Conservation (phyloP, 2,113 vertebrate species). For the Sander lucioperca region DNA sequence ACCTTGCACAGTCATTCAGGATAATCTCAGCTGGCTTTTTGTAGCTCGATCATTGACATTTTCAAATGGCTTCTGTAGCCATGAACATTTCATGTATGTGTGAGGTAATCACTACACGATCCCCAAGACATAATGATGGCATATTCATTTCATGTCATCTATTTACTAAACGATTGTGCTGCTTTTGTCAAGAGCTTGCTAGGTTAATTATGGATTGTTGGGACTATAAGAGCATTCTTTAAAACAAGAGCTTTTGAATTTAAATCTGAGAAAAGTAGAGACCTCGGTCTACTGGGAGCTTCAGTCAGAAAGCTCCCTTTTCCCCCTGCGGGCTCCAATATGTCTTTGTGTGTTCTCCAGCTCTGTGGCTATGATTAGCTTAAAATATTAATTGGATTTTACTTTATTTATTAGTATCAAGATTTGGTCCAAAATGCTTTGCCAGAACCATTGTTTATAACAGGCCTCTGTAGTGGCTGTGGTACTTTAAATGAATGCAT, state of each 20-base stretch:
- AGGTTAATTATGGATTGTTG: slow-evolving; percentile 69
- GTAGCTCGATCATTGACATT: slow-evolving; percentile 56
- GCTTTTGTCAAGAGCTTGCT: slow-evolving; percentile 64
- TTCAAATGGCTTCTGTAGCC: slow-evolving; percentile 49
- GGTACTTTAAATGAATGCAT: slow-evolving; percentile 43
- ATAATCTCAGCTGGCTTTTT: slow-evolving; percentile 29
- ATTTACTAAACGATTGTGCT: slow-evolving; percentile 53
- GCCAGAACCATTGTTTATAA: slow-evolving; percentile 55
- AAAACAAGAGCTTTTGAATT: slow-evolving; percentile 76
- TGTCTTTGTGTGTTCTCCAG: slow-evolving; percentile 81
- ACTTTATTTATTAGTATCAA: slow-evolving; percentile 81
- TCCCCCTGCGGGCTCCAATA: slow-evolving; percentile 77
- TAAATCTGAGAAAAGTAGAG: slow-evolving; percentile 72
- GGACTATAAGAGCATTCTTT: slow-evolving; percentile 67
- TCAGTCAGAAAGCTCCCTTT: slow-evolving; percentile 64
- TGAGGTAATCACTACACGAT: slow-evolving; percentile 51
- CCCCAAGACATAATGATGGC: slow-evolving; percentile 26
- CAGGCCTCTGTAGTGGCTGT: slow-evolving; percentile 35
- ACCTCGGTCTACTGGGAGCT: slow-evolving; percentile 71
- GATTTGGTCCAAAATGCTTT: slow-evolving; percentile 63
- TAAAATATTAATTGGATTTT: slow-evolving; percentile 83
- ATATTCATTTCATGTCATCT: slow-evolving; percentile 42
- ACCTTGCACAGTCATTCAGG: slow-evolving; percentile 53
- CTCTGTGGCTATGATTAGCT: slow-evolving; percentile 75
- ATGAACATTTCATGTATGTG: slow-evolving; percentile 50